These are phyloP conservation scores for Platyscapa corneri DNA, from an alignment of 1,140 invertebrate species.

Conservation along the genomic window DNA sequence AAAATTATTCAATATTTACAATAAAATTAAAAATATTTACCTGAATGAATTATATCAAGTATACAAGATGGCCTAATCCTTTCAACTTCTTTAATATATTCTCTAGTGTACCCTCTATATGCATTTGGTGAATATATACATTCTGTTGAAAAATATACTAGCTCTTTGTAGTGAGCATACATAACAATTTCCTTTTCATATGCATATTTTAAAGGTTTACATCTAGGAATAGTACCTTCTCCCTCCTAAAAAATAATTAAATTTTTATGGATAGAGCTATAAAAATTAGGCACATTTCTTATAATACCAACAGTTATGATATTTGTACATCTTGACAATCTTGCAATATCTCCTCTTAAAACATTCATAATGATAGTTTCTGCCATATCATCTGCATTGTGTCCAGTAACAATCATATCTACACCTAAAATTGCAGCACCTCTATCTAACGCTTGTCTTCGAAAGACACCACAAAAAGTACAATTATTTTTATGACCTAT, in stretches of 20 bases:
- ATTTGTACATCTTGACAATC: slow-evolving; percentile 92
- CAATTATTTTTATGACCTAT: slow-evolving; percentile 99
- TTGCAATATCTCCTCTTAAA: slow-evolving; percentile 95
- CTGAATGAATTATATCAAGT: slow-evolving; percentile 98
- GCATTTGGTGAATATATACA: slow-evolving; percentile 99
- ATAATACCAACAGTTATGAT: slow-evolving; percentile 84
- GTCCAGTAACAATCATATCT: slow-evolving; percentile 96
- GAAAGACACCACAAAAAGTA: slow-evolving; percentile 98
- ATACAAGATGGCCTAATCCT: slow-evolving; percentile 94
- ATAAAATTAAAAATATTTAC: slow-evolving; percentile 70
- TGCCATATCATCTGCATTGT: slow-evolving; percentile 99
- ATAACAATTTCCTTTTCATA: slow-evolving; percentile 99
- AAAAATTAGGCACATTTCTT: not conserved
- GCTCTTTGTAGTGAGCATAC: slow-evolving; percentile 97
- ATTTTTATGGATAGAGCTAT: not conserved
- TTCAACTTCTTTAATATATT: slow-evolving; percentile 97
- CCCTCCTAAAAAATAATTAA: slow-evolving; percentile 77
- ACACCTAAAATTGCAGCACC: slow-evolving; percentile 91
- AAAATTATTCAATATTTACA: slow-evolving; percentile 1
- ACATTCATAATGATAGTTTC: slow-evolving; percentile 99
- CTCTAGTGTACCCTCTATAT: slow-evolving; percentile 94
- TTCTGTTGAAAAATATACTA: slow-evolving; percentile 99
- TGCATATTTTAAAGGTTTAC: slow-evolving; percentile 98
- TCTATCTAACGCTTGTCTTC: slow-evolving; percentile 95
- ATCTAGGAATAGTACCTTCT: slow-evolving; percentile 91